Evolutionary conservation across 2,888 invertebrate genomes (phyloP).

Genomic region (Chrysotoxum bicinctum): DNA sequence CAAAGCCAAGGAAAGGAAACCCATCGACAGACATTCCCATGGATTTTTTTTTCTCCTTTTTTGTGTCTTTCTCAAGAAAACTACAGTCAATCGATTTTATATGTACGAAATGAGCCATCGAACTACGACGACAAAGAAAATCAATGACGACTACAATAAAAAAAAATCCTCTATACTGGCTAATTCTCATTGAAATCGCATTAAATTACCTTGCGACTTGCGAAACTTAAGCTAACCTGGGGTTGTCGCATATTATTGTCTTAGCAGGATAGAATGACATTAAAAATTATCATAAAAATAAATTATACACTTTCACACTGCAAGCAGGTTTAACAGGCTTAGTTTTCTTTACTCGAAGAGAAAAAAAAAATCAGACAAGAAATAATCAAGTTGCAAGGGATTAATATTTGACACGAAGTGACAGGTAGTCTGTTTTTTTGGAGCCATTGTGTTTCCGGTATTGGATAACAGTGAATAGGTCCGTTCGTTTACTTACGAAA

Average conservation of each 20-base stretch:
- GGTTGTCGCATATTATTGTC: neutral
- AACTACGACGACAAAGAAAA: neutral
- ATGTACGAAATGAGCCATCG: neutral
- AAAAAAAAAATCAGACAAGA: neutral
- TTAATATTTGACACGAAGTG: neutral
- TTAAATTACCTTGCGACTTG: conserved; percentile 47
- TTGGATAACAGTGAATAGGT: too few relatives aligned
- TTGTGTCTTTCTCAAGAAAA: neutral
- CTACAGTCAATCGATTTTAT: conserved; percentile 24
- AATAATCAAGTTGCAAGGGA: neutral
- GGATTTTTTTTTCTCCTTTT: conserved; percentile 18
- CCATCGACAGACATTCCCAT: conserved; percentile 40
- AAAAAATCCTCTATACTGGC: conserved; percentile 4
- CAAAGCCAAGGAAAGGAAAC: conserved; percentile 37
- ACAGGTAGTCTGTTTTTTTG: neutral
- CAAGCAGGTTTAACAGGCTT: neutral
- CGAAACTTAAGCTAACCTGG: conserved; percentile 32
- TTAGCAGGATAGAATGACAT: conserved; percentile 44
- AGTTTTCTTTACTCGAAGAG: neutral
- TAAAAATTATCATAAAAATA: conserved; percentile 41
- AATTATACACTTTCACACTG: conserved; percentile 57
- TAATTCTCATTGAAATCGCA: conserved; percentile 47
- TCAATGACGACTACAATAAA: neutral
- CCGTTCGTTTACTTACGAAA: too few relatives aligned
- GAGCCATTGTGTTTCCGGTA: neutral